Base-by-base conservation (phyloP, 2,888 invertebrate species). In the Cephus pygmeus region DNA sequence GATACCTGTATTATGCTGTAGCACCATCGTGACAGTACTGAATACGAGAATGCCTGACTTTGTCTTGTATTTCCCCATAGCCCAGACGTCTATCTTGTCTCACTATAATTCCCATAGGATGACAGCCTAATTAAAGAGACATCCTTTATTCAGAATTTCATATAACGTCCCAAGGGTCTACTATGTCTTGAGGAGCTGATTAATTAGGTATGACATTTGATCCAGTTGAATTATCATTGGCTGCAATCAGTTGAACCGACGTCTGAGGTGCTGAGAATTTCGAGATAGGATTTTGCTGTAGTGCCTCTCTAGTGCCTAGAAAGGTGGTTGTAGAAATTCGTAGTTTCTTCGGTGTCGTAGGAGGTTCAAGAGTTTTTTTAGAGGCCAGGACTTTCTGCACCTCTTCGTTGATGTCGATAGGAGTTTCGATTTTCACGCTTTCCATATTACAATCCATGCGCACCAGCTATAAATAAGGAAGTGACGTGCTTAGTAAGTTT, bases 371-470 rank as follows among this genome's bases (percentile, higher is more conserved):
- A 33, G 4, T 23, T 34, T 36, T 74, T 9, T 30, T 30, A 34
- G 35, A 30, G 30, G 74, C 34, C 23, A 87, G 74, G 11, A 85
- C 77, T 12, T 82, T 85, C 31, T 86, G 85, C n/a, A 90, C 87
- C 73, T 90, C 91, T 31, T 87, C 86, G 76, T 86, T 88, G 76
- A 91, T 87, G 75, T 90, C 86, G 30, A 30, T 34, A 15, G 91
- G 91, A 0, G 91, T 91, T 80, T 86, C 90, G 68, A 90, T 80
- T 36, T 80, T 84, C 9, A 87, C 87, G 81, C 85, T 90, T 69
- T 88, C 88, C 81, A 83, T 87, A 69, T 90, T 90, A n/a, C 86
- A 81, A 74, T 86, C 86, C 84, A 87, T 87, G 3, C 91, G 85
- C n/a, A 89, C 86, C 69, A 89, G 73, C 91, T 91, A 71, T 2